phyloP scores from a whole-genome alignment of 2,113 vertebrate genomes.

The Galeopterus variegatus region DNA sequence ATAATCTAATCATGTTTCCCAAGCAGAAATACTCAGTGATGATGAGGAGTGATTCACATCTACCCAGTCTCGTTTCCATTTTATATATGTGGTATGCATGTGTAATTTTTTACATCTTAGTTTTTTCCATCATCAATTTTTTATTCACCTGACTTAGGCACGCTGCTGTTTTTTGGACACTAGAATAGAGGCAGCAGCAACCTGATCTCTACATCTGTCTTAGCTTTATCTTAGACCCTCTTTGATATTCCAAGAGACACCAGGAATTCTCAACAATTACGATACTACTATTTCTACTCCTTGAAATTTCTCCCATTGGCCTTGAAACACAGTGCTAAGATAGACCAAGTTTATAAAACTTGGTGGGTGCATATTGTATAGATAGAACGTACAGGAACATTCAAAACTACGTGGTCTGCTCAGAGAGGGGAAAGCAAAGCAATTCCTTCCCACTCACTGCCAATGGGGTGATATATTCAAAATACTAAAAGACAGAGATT shows the following conservation, averaged over 20 bases:
- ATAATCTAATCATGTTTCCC: constrained; percentile 15
- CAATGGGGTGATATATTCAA: too few relatives aligned
- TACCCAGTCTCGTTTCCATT: neutral
- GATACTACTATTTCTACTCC: neutral
- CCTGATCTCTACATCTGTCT: neutral
- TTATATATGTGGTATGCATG: neutral
- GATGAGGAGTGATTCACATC: neutral
- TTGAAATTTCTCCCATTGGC: constrained; percentile 32
- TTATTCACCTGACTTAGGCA: constrained; percentile 8
- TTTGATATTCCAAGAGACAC: neutral
- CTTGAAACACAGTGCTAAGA: neutral
- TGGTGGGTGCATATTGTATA: neutral
- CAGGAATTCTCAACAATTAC: constrained; percentile 21
- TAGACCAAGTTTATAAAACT: neutral
- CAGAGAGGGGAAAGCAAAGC: constrained; percentile 6
- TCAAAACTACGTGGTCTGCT: neutral
- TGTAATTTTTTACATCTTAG: neutral
- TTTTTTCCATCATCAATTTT: neutral
- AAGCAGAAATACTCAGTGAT: constrained; percentile 30
- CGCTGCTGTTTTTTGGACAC: neutral
- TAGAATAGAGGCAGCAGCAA: neutral
- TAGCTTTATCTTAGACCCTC: neutral
- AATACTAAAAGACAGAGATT: too few relatives aligned
- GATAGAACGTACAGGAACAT: neutral
- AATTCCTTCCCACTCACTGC: neutral